Evolutionary conservation across 2,888 invertebrate genomes (phyloP), one percentile per base, ranked within the genome.

Genomic region (Sinodicranocentrus sp.): DNA sequence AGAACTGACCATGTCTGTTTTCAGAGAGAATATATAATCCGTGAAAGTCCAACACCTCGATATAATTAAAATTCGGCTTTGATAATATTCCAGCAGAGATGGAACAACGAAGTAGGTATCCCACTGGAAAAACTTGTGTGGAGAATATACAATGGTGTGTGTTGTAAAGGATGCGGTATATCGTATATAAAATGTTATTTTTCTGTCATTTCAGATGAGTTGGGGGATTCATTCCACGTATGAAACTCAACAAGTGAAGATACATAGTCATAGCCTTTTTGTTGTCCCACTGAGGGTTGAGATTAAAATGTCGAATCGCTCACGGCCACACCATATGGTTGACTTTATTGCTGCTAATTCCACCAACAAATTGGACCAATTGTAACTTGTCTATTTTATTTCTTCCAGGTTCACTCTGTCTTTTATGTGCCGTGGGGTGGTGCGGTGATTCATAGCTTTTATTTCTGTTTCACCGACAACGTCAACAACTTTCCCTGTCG

Each of bases 301-400:
- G 1, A 67, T 23, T 67, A 43, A 39, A 67, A 13, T 39, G 21
- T 10, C 0, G 15, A 23, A 44, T 43, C 44, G 21, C 21, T 10
- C 21, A 15, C 2, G 59, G n/a, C 8, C 15, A 8, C 17, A 67
- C 43, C 67, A 67, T 67, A 67, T 67, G 67, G 67, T 17, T 21
- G 15, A 23, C 43, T 67, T 67, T 67, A 67, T 67, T 67, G 67
- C 67, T 43, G 15, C 67, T 67, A 67, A 67, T 67, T 67, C 67
- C 67, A 67, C 44, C 21, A n/a, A n/a, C n/a, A 59, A 67, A 67
- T 67, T 43, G 23, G 21, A 44, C 21, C 67, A 44, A 67, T 43
- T 19, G 21, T 67, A 1, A n/a, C 21, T 48, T 48, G 5, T 13
- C 48, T 48, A 3, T 13, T 48, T 5, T 10, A 5, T 10, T 48